Evolutionary conservation across 2,797 vertebrate species (phyloP).

Genomic region (Epinephelus awoara): DNA sequence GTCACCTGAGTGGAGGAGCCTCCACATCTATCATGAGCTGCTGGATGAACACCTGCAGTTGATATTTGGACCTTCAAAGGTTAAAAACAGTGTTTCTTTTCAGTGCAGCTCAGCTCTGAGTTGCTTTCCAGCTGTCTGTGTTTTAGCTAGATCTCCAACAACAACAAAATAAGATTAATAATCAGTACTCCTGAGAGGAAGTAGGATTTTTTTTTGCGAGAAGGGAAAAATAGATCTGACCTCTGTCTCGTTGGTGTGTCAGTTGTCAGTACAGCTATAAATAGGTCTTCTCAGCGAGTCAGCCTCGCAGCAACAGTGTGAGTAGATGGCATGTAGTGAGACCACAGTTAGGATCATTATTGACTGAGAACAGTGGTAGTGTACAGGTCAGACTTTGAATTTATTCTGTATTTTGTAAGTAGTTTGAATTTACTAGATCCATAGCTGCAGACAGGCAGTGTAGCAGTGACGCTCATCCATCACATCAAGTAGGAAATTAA

Average conservation of each 20-base stretch:
- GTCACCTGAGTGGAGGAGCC: slow-evolving; percentile 53
- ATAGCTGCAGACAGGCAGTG: neutral
- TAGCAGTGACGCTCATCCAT: neutral
- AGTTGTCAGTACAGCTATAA: slow-evolving; percentile 73
- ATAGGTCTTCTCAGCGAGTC: slow-evolving; percentile 65
- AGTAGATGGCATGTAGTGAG: slow-evolving; percentile 34
- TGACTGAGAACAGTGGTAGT: slow-evolving; percentile 5
- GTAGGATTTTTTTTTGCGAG: slow-evolving; percentile 17
- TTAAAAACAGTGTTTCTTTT: slow-evolving; percentile 38
- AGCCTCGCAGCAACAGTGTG: slow-evolving; percentile 46
- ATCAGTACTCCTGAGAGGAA: neutral
- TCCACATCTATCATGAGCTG: slow-evolving; percentile 20
- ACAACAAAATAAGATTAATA: neutral
- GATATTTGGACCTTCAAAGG: slow-evolving; percentile 68
- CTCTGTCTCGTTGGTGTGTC: slow-evolving; percentile 62
- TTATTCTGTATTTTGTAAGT: neutral
- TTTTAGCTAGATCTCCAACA: neutral
- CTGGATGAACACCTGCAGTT: slow-evolving; percentile 23
- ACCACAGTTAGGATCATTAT: slow-evolving; percentile 17
- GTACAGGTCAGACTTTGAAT: slow-evolving; percentile 4
- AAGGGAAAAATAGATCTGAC: slow-evolving; percentile 59
- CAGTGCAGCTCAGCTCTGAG: slow-evolving; percentile 5
- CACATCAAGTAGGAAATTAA: neutral
- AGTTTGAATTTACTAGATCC: neutral
- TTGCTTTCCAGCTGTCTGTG: neutral